These are phyloP conservation scores for Ceyx margarethae DNA, from an alignment of 2,113 vertebrate genomes.

Conservation along the genomic window DNA sequence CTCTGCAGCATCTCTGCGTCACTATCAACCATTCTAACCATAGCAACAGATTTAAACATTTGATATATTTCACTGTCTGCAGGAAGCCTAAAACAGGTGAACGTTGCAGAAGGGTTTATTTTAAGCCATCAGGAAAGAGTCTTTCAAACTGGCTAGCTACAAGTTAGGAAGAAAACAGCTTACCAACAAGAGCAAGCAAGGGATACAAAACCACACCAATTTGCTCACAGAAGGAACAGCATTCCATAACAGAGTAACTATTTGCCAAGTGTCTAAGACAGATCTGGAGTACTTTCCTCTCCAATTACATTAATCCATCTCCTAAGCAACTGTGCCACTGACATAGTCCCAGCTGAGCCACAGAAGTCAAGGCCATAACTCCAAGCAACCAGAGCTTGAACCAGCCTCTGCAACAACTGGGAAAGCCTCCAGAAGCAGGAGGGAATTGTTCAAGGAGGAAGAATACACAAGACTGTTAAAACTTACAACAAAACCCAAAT, in stretches of 20 bases:
- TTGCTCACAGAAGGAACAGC: neutral
- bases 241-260: neutral
- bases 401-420: neutral
- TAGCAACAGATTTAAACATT: neutral
- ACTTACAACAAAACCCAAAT: neutral
- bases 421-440: neutral
- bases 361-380: rapidly evolving
- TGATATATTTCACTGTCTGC: neutral
- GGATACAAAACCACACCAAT: neutral
- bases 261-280: neutral
- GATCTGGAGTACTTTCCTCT: neutral
- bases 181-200: neutral
- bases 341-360: neutral
- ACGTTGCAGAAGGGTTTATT: neutral
- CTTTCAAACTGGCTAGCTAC: neutral
- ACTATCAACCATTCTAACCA: neutral
- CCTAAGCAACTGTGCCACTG: neutral
- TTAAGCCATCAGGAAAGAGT: neutral
- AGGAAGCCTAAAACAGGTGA: neutral
- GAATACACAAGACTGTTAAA: neutral
- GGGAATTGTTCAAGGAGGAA: neutral
- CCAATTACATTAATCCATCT: neutral
- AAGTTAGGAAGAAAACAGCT: neutral
- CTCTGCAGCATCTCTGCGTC: neutral
- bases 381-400: neutral